Base-by-base conservation (phyloP, 2,113 vertebrate species). In the Mirounga angustirostris region DNA sequence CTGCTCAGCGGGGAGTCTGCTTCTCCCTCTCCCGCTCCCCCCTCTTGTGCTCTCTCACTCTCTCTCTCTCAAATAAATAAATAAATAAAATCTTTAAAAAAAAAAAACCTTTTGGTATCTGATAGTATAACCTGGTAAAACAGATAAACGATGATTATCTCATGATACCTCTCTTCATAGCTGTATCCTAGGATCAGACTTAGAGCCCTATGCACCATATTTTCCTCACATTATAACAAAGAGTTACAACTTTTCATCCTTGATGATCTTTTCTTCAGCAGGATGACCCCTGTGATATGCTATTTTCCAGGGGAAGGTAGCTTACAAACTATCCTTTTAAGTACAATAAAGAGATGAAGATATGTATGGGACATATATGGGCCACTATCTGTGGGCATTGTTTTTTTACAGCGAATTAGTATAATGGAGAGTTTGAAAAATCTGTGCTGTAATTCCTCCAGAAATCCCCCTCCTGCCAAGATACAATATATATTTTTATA, bases 101-200 rank as follows among this genome's bases (percentile, higher is more conserved):
- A 40, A 40, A 40, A n/a, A n/a, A 65, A 30, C 0, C n/a, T n/a
- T 83, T 87, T 95, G 78, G 6, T 89, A 56, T 74, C 24, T 91
- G 56, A 87, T 88, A 76, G 88, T 91, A 81, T 4, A 81, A 63
- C 36, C 50, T 91, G 56, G 21, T 67, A 91, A 95, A 82, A 94
- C 7, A 82, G 24, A 82, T 46, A 80, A 65, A 7, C 14, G 58
- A 15, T 46, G 54, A n/a, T 88, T 84, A 54, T 58, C 19, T 88
- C 43, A 28, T 91, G 46, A 93, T 18, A 54, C 4, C 14, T 61
- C 8, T 78, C 63, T 94, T 82, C 43, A 11, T 63, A 95, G 40
- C 52, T 86, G 30, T 36, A 69, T 85, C 19, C 21, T 88, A 69
- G 28, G 16, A 40, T 91, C 33, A 73, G 26, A 56, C 63, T 30